Evolutionary conservation across 2,888 invertebrate species (phyloP).

Genomic region (Thymelicus acteon): DNA sequence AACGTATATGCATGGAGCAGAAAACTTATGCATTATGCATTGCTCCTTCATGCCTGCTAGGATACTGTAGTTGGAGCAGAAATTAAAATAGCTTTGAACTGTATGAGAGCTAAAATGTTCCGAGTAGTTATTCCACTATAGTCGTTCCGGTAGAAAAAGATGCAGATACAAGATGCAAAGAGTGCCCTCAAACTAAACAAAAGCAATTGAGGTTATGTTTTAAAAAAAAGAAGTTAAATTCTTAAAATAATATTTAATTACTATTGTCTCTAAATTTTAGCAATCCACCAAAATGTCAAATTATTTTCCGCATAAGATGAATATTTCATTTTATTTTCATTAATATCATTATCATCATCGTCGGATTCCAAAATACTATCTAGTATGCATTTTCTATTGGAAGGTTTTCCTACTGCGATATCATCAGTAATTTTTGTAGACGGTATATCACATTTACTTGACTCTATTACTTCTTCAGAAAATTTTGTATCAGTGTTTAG

Average conservation of each 20-base stretch:
- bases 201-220: background rate
- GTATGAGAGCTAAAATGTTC: no score
- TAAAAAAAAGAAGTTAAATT: background rate
- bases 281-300: constrained; percentile 81
- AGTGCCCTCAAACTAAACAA: no score
- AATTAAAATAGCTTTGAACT: no score
- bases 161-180: no score
- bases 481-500: background rate
- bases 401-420: background rate
- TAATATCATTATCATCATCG: background rate
- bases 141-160: no score
- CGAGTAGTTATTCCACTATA: no score
- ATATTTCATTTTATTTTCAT: constrained; percentile 55
- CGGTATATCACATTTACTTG: background rate
- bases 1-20: no score
- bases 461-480: background rate
- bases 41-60: no score
- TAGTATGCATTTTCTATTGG: background rate
- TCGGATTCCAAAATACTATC: background rate
- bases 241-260: background rate
- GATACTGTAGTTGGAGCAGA: no score
- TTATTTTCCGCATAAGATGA: constrained; percentile 66
- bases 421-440: background rate
- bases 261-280: constrained; percentile 54
- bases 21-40: no score